Evolutionary conservation across 2,113 vertebrate genomes (phyloP).

Genomic region (Lepidothrix coronata): DNA sequence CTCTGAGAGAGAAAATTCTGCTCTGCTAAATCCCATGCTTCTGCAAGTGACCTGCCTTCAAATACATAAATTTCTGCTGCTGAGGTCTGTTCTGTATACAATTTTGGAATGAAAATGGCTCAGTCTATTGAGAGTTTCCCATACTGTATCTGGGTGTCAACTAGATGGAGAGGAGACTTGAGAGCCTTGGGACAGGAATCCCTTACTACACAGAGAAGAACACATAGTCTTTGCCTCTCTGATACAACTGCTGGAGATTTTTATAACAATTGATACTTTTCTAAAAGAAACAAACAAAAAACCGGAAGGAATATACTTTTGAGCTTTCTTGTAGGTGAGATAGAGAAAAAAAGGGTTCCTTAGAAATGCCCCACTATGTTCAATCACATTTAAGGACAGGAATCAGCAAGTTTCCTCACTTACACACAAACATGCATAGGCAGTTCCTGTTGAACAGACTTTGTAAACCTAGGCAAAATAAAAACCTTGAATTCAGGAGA

Average conservation of each 20-base stretch:
- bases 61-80: background rate
- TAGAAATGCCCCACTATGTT: background rate
- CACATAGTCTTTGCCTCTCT: background rate
- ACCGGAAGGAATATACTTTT: background rate
- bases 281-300: background rate
- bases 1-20: background rate
- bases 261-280: background rate
- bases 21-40: background rate
- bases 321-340: background rate
- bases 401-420: background rate
- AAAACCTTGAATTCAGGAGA: background rate
- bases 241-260: background rate
- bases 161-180: background rate
- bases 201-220: background rate
- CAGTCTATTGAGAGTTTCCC: background rate
- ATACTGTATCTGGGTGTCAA: background rate
- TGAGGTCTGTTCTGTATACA: background rate
- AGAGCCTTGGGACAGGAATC: background rate
- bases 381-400: background rate
- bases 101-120: background rate
- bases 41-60: background rate
- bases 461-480: background rate
- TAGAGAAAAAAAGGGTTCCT: background rate
- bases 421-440: fast-evolving
- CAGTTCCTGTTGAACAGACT: background rate